Evolutionary conservation across 1,140 invertebrate genomes (phyloP).

Genomic region (Phortica variegata): DNA sequence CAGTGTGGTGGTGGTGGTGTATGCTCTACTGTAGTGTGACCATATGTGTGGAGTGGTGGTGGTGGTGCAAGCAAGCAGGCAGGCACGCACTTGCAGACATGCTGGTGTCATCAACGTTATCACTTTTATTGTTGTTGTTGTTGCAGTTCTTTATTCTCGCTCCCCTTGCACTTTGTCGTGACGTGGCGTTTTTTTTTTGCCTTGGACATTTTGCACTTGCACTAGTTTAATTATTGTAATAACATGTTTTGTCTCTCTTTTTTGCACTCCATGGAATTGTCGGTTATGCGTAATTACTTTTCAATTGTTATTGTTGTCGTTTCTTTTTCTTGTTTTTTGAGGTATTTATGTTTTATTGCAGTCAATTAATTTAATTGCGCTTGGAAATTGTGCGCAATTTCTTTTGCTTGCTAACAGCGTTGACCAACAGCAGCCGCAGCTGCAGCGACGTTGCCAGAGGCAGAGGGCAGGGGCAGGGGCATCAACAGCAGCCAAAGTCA

Average conservation of each 20-base stretch:
- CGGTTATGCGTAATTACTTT: slow-evolving; percentile 33
- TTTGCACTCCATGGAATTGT: slow-evolving; percentile 6
- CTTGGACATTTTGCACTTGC: slow-evolving; percentile 7
- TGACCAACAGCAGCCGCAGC: too few relatives aligned
- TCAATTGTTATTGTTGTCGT: slow-evolving; percentile 35
- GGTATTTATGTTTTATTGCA: slow-evolving; percentile 38
- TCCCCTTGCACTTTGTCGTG: slow-evolving; percentile 20
- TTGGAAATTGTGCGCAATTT: slow-evolving; percentile 43
- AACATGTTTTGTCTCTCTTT: slow-evolving; percentile 7
- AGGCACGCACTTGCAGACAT: too few relatives aligned
- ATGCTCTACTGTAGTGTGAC: too few relatives aligned
- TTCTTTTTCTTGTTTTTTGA: slow-evolving; percentile 22
- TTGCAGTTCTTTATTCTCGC: slow-evolving; percentile 16
- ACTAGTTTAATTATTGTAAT: slow-evolving; percentile 20
- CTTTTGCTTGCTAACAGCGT: too few relatives aligned
- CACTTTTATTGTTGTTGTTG: slow-evolving; percentile 22
- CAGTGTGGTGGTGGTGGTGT: too few relatives aligned
- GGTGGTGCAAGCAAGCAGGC: too few relatives aligned
- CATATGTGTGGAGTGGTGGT: too few relatives aligned
- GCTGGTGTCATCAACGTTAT: too few relatives aligned
- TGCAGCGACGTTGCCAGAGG: too few relatives aligned
- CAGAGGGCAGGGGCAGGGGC: slow-evolving; percentile 4
- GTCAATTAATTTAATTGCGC: slow-evolving; percentile 52
- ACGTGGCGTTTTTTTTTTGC: slow-evolving; percentile 1
- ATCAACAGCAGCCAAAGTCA: slow-evolving; percentile 12